Percentiles rank a stretch among this genome's conserved stretches.
Evolutionary conservation across 2,797 vertebrate genomes (phyloP).

Genomic region (Odontamblyopus rebecca): DNA sequence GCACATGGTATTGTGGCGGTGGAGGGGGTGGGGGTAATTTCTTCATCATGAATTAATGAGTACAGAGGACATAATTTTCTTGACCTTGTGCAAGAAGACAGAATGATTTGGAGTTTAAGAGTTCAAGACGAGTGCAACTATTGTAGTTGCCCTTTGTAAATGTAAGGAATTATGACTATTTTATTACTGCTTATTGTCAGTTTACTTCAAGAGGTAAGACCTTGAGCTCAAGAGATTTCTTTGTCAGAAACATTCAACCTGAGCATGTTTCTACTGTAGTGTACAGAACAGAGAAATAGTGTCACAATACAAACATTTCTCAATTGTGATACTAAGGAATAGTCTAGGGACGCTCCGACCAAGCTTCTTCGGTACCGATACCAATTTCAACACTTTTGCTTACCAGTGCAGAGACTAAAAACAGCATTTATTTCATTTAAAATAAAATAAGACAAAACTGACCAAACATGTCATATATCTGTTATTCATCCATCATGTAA

Average conservation of each 20-base stretch:
- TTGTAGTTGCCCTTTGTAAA: not conserved
- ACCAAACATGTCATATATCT: no score
- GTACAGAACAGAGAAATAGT: no score
- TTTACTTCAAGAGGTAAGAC: not conserved
- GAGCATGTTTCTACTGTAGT: no score
- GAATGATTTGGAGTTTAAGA: not conserved
- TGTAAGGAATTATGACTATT: not conserved
- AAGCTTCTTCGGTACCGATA: no score
- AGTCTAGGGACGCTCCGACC: no score
- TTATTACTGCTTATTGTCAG: not conserved
- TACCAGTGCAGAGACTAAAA: no score
- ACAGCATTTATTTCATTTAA: no score
- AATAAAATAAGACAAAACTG: no score
- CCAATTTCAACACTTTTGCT: no score
- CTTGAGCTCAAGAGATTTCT: not conserved
- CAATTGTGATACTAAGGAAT: no score
- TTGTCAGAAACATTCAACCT: not conserved
- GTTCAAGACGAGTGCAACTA: not conserved
- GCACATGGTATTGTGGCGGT: conserved; percentile 1
- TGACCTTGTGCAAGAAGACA: conserved; percentile 3
- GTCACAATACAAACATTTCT: no score
- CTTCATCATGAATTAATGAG: conserved; percentile 12
- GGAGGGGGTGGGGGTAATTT: not conserved
- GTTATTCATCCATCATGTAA: no score
- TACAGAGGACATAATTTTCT: not conserved